Base-by-base conservation (phyloP, 2,797 vertebrate species). In the Macropus fuliginosus region DNA sequence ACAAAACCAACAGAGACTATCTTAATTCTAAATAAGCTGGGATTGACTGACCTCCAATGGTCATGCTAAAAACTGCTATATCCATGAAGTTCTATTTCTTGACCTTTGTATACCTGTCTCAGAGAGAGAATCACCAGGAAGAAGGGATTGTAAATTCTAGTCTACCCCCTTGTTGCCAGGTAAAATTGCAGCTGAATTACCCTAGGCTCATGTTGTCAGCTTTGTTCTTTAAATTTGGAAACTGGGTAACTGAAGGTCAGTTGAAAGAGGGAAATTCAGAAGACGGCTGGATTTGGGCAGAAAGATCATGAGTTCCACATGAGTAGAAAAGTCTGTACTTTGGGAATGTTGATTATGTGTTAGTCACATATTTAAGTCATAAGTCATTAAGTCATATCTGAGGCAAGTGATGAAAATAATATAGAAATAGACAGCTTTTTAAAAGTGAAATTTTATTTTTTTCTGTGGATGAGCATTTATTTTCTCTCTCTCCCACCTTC, bases 21-120 rank as follows among this genome's bases (percentile, higher is more conserved):
- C n/a, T 81, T 46, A 96, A 94, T 0, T 0, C 24, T 90, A 29
- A 96, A 97, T 96, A 97, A 97, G n/a, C 62, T 97, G 91, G 97
- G 14, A 27, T 98, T 97, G 98, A 97, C 97, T 98, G 98, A 95
- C 98, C 98, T 98, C 98, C 98, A 96, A 95, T 95, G 98, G 98
- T 62, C 95, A 98, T 56, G 95, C 9, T 91, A 95, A 97, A 97
- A 97, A 97, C 92, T 98, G 94, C 91, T 54, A 18, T 27, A n/a
- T 97, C 94, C 59, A 62, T 46, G 18, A 4, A 0, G 12, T 29
- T 40, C 2, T 24, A 1, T 16, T 1, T n/a, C 27, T 50, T 12
- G 55, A 62, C 14, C 31, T 81, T 12, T 0, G 2, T 62, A 40
- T 91, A 92, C 21, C 27, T 91, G 56, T 90, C 31, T 34, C 27